Evolutionary conservation across 2,797 vertebrate genomes (phyloP), one percentile per base, ranked within the genome.

Genomic region (Acanthis flammea): DNA sequence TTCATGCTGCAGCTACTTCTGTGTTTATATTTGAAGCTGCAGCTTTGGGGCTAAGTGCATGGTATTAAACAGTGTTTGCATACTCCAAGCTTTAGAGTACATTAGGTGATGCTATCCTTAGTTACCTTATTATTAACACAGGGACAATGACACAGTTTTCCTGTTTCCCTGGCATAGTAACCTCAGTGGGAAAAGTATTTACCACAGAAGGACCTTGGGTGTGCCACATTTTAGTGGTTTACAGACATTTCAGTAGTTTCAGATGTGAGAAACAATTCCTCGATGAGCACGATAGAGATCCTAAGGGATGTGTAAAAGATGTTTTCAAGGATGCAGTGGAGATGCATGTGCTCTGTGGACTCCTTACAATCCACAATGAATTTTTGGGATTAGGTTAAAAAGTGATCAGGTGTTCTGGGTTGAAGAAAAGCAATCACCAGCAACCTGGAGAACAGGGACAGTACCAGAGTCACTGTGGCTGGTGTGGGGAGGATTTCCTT

Each of bases 61-160:
- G 1, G 5, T 58, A 73, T 86, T 93, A 82, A 68, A 14, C 27
- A 73, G 3, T 78, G 66, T 94, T 96, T 95, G 73, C 80, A 78
- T 22, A 80, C 75, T 71, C n/a, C 14, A 35, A 73, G 55, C 76
- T 92, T 86, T 60, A 84, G 37, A 66, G 60, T 70, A 28, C 74
- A 66, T 92, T 86, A 75, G 28, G 31, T 53, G 47, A 48, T 70
- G 60, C 24, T 81, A 58, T 70, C 3, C 0, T 77, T 78, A 65
- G 54, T 54, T 86, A 41, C 25, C 11, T 66, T 92, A n/a, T 54
- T 88, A 60, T 75, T 87, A 89, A 78, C 41, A 70, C 33, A 75
- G 30, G 12, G 60, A 62, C 53, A 93, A 60, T 48, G 66, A 25
- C 57, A 74, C 7, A 35, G 7, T 92, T 92, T 84, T 75, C 44